These are phyloP conservation scores for Vireo griseus DNA, from an alignment of 2,797 vertebrate species.

Conservation along the genomic window DNA sequence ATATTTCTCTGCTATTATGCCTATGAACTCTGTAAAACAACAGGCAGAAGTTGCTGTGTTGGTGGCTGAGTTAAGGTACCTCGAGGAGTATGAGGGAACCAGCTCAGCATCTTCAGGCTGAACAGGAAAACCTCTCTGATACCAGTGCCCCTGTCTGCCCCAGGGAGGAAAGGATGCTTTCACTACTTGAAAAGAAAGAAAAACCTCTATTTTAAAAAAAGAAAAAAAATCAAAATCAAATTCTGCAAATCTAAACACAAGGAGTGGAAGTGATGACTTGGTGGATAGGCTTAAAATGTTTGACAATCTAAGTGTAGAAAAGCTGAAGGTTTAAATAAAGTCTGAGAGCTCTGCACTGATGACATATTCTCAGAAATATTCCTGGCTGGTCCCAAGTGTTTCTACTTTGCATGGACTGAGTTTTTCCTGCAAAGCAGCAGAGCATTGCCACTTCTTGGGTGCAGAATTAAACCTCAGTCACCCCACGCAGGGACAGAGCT, in stretches of 20 bases:
- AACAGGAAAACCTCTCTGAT: background rate
- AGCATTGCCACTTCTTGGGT: background rate
- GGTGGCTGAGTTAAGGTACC: background rate
- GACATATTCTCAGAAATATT: background rate
- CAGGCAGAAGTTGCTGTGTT: accelerated
- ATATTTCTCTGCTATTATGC: background rate
- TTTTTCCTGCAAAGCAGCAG: background rate
- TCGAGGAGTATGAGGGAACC: accelerated
- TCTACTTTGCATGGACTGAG: background rate
- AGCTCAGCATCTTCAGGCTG: background rate
- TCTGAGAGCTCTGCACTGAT: background rate
- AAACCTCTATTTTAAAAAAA: background rate
- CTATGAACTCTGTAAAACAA: background rate
- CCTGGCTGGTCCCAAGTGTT: background rate
- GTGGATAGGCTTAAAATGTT: slow-evolving; percentile 28
- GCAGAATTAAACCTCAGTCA: background rate
- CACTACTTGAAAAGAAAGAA: background rate
- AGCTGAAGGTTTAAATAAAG: slow-evolving; percentile 52
- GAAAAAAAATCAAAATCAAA: background rate
- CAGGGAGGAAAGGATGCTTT: background rate
- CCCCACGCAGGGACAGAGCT: background rate
- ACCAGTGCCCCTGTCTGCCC: background rate
- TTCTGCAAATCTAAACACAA: slow-evolving; percentile 6
- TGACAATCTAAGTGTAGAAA: slow-evolving; percentile 19
- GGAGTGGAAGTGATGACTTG: background rate